Base-by-base conservation (phyloP, 2,888 invertebrate genomes). In the Monochamus alternatus region DNA sequence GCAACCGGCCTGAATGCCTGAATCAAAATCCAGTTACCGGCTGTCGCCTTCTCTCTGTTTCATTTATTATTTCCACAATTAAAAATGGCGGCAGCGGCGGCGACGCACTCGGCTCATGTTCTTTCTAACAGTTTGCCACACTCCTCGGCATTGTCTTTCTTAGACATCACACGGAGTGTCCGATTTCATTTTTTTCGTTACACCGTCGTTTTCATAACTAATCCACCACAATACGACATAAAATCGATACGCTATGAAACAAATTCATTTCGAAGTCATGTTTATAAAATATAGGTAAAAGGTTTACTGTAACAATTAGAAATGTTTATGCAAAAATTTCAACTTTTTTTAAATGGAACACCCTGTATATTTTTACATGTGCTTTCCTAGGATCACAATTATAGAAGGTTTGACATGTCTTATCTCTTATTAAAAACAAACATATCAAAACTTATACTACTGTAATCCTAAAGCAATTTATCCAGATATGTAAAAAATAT, bases 91-190 rank as follows among this genome's bases (percentile, higher is more conserved):
- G 32, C 55, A 51, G 67, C 70, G 63, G 66, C 69, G 75, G 77
- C 71, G 73, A 70, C 69, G 78, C 79, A 76, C 79, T 78, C 78
- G 79, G 79, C 79, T 80, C 79, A 76, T 68, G 32, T 64, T 65
- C 65, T 52, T 65, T 59, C 38, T 73, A 73, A 52, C 64, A 31
- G 31, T 52, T 44, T 14, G 58, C 72, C 31, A 7, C n/a, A 58
- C 58, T 72, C 38, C 52, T 73, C 64, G 44, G 10, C 55, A 63
- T 63, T 65, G 66, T 43, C 55, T 43, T 63, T 51, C 38, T 65
- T n/a, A 43, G 38, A 7, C 58, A 51, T 30, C 22, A 8, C 32
- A 63, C 63, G 30, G 44, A 51, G 55, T 62, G 71, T 64, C 68
- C 60, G 38, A 38, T 12, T 68, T 47, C 9, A 30, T 64, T 64